phyloP scores from a whole-genome alignment of 2,797 vertebrate species.

The Setipinna tenuifilis region DNA sequence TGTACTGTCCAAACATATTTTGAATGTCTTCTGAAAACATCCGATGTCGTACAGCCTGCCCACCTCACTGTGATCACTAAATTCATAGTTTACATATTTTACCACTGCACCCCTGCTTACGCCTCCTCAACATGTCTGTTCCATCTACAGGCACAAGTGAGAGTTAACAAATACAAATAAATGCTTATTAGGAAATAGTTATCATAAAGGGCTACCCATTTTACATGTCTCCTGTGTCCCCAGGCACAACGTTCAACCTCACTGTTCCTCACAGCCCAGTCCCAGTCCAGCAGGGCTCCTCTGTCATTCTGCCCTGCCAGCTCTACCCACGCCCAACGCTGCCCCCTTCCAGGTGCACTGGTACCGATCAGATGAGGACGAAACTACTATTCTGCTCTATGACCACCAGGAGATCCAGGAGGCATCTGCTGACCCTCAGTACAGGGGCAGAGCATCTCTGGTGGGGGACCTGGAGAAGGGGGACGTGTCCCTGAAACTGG shows the following conservation, averaged over 20 bases:
- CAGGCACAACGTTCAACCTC: constrained; percentile 3
- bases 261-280: not conserved
- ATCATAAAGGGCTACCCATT: not conserved
- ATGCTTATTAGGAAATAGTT: too few relatives aligned
- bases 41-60: too few relatives aligned
- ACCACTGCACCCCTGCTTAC: too few relatives aligned
- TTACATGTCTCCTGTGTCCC: not conserved
- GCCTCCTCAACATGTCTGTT: too few relatives aligned
- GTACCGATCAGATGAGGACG: not conserved
- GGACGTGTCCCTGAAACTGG: constrained; percentile 27
- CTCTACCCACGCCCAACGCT: not conserved
- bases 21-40: too few relatives aligned
- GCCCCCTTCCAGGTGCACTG: constrained; percentile 24
- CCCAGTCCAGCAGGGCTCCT: not conserved
- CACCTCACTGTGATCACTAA: too few relatives aligned
- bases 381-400: constrained; percentile 3
- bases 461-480: constrained; percentile 9
- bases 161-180: too few relatives aligned
- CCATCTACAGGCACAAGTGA: too few relatives aligned
- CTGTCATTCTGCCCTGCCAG: constrained; percentile 27
- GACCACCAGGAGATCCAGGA: constrained; percentile 4
- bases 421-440: not conserved
- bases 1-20: too few relatives aligned
- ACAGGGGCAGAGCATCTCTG: constrained; percentile 33
- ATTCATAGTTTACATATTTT: too few relatives aligned